phyloP scores from a whole-genome alignment of 2,888 invertebrate genomes.

The Steinernema carpocapsae region DNA sequence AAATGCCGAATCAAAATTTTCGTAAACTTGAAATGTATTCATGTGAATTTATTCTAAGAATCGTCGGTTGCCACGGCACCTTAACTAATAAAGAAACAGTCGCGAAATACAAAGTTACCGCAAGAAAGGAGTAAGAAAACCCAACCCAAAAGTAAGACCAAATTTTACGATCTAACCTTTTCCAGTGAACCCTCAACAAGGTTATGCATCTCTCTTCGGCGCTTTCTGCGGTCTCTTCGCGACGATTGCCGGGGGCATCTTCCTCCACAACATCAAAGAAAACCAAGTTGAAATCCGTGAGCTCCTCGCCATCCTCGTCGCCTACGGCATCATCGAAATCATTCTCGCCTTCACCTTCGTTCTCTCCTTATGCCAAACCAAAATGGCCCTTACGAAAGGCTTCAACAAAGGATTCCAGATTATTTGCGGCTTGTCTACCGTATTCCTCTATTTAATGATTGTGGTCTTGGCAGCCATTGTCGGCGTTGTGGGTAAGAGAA shows the following conservation, averaged over 20 bases:
- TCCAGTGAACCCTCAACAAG: slow-evolving; percentile 23
- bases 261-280: neutral
- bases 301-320: slow-evolving; percentile 20
- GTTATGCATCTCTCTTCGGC: slow-evolving; percentile 6
- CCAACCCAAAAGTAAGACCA: too few species aligned
- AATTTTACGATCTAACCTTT: too few species aligned
- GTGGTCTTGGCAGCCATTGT: slow-evolving; percentile 15
- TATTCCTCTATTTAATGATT: slow-evolving; percentile 17
- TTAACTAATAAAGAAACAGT: too few species aligned
- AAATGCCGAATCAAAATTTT: too few species aligned
- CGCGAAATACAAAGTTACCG: too few species aligned
- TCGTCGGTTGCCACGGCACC: too few species aligned
- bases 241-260: slow-evolving; percentile 11
- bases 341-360: slow-evolving; percentile 12
- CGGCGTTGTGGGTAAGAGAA: slow-evolving; percentile 10
- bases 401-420: slow-evolving; percentile 24
- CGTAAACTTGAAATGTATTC: too few species aligned
- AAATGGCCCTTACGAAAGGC: slow-evolving; percentile 6
- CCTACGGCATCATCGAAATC: slow-evolving; percentile 25
- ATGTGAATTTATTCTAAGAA: too few species aligned
- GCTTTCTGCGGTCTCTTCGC: slow-evolving; percentile 3
- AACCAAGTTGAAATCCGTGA: neutral
- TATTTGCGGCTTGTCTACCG: slow-evolving; percentile 15
- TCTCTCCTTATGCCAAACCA: slow-evolving; percentile 14
- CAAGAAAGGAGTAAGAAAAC: too few species aligned